Base-by-base conservation (phyloP, 1,140 invertebrate genomes). In the Leptopilina boulardi region DNA sequence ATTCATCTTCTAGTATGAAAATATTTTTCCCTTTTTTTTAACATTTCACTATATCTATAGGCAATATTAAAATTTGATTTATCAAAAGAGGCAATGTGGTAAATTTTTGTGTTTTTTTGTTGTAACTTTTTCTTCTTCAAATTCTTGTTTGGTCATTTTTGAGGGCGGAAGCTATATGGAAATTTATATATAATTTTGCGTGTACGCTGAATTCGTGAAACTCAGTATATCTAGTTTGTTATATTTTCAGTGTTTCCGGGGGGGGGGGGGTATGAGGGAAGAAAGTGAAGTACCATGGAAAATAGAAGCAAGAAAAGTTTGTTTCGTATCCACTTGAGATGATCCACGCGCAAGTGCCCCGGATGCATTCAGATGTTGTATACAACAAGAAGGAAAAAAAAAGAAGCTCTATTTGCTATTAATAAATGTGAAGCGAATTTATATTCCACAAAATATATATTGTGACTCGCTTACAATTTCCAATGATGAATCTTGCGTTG, bases 231-330 rank as follows among this genome's bases (percentile, higher is more conserved):
- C 56, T n/a, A 71, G 59, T 78, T 78, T 78, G 73, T 71, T 74
- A n/a, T n/a, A 71, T 74, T 78, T 38, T 56, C 73, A 74, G 70
- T 78, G 66, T 78, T 78, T 78, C n/a, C n/a, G n/a, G n/a, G n/a
- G n/a, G n/a, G n/a, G n/a, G n/a, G n/a, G n/a, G n/a, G n/a, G n/a
- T n/a, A n/a, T n/a, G n/a, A n/a, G n/a, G 73, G 66, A 9, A 78
- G 74, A 78, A 74, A 78, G 77, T 71, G 23, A 71, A 78, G 73
- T 71, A 42, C 71, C 56, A 56, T 44, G 70, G 44, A 74, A 77
- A 70, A 59, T 38, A 34, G 51, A 51, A 77, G 54, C 44, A 19
- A 41, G 71, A 18, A 59, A 59, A 59, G 11, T 4, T 19, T 59
- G 30, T 34, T 23, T 66, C 30, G 73, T 42, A 74, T 74, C 73